Evolutionary conservation across 2,113 vertebrate genomes (phyloP), one percentile per base, ranked within the genome.

Genomic region (Lonchura striata): DNA sequence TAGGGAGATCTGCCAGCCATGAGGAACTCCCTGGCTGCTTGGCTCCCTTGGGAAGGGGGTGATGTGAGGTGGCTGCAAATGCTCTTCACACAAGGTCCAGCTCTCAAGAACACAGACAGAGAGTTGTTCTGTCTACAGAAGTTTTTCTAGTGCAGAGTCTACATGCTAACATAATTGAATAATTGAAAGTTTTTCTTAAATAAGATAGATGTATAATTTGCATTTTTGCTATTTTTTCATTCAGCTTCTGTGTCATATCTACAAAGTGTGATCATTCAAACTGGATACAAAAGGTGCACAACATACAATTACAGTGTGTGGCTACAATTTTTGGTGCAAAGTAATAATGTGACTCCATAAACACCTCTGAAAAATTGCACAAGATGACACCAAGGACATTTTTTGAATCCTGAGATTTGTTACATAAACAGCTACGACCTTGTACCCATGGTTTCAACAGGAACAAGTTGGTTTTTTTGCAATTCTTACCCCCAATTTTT

Each of bases 391-490:
- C 90, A 94, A 95, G 85, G 93, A 85, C 92, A 66, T 88, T 85
- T 90, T 90, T 83, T 86, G 86, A 83, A 82, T 81, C 76, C 90
- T 90, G 68, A 94, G 88, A 90, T 92, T 77, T 64, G 76, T 78
- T 88, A 92, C 60, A 86, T 88, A 88, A 96, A 93, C 86, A 90
- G 76, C 64, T 53, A 41, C 0, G 37, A 96, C 95, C 92, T 94
- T 70, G 72, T 78, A 90, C 41, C 65, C 64, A 52, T 2, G 33
- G 82, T 60, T 96, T 78, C 82, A 93, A 86, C 76, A 84, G 47
- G 64, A 56, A 30, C 46, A 70, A 83, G 60, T 4, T 39, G 9
- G 6, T 4, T 92, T 87, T 80, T 86, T 60, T 81, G 25, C 79
- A 30, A 33, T 88, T 95, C 82, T 70, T 85, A 93, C 18, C 15